Base-by-base conservation (phyloP, 2,888 invertebrate species). In the Lasioglossum oenotherae region DNA sequence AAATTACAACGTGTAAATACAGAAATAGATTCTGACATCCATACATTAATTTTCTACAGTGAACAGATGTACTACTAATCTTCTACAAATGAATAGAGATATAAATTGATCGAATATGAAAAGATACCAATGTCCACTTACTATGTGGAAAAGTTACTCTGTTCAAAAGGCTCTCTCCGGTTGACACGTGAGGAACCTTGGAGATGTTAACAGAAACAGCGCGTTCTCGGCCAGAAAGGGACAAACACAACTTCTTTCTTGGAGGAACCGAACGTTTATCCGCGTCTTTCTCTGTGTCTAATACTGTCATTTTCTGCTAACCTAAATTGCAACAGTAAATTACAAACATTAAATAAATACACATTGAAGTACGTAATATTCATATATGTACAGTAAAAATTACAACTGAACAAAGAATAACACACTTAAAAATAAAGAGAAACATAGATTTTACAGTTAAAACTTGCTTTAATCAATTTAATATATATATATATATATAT, bases 291-390 rank as follows among this genome's bases (percentile, higher is more conserved):
- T 95, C 95, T 94, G 95, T 95, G 93, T 95, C 95, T 95, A 96
- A 94, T 93, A 96, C 95, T 95, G 96, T 96, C 96, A 96, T 96
- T 95, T 96, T 96, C 95, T 93, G 92, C 92, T 94, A 94, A 95
- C 95, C 95, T 96, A 78, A 89, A 87, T 41, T 10, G 10, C 41
- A 76, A 85, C 46, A 35, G 71, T 74, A 46, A 71, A 72, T 71
- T 14, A 53, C 64, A 44, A 38, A 38, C 0, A 16, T 57, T 53
- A 10, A 38, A 41, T 41, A 41, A 41, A 41, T 41, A n/a, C 16
- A 1, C 16, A 38, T 46, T 64, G 57, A 23, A 2, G 3, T 12
- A 2, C 53, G 14, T 16, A 35, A 38, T 19, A 31, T 19, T 64
- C 12, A 27, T 57, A 12, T 57, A 12, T 57, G 16, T 31, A 31